Percentiles rank a stretch among this genome's conserved stretches.
These are phyloP conservation scores for Gila robusta DNA, from an alignment of 2,797 vertebrate species.

Conservation along the genomic window DNA sequence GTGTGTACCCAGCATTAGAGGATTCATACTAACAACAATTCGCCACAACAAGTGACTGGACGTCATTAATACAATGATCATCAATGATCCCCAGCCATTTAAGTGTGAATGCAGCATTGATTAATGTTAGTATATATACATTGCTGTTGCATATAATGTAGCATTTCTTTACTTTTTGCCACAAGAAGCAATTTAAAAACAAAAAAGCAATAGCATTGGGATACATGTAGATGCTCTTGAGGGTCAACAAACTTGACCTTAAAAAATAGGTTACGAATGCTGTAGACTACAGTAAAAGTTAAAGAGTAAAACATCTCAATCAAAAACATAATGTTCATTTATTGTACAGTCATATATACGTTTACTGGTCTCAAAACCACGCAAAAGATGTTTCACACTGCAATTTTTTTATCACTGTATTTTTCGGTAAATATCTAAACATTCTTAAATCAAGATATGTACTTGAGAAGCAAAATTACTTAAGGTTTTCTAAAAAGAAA, in stretches of 20 bases:
- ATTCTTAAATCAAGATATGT: too few relatives aligned
- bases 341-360: too few relatives aligned
- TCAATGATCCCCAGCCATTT: background rate
- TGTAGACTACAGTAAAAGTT: background rate
- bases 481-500: background rate
- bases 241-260: too few relatives aligned
- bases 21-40: background rate
- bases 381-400: too few relatives aligned
- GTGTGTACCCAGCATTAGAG: too few relatives aligned
- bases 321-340: background rate
- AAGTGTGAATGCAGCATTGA: background rate
- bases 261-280: background rate
- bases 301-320: constrained; percentile 1
- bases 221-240: background rate
- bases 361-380: too few relatives aligned
- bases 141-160: background rate
- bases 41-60: background rate
- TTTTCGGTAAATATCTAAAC: too few relatives aligned
- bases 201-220: too few relatives aligned
- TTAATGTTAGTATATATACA: background rate
- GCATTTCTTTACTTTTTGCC: background rate
- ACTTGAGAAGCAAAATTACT: background rate
- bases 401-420: too few relatives aligned
- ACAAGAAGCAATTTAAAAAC: too few relatives aligned
- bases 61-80: background rate